Conservation (phyloP, 2,888 invertebrate genomes). For the Notocelia uddmanniana region DNA sequence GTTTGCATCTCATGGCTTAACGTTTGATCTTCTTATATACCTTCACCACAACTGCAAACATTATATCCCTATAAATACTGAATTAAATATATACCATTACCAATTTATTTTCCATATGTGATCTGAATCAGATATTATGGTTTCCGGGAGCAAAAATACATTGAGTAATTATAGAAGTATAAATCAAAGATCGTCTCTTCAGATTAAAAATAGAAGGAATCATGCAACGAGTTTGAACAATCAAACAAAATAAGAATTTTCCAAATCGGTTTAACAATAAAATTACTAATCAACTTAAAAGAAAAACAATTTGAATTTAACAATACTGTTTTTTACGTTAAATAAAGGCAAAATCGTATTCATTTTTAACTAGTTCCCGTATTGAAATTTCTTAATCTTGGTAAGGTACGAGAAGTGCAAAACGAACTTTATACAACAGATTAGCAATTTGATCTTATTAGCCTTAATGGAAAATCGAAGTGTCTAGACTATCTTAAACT, state of each 20-base stretch:
- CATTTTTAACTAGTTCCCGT: not conserved
- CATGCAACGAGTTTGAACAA: too few relatives aligned
- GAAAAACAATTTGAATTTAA: not conserved
- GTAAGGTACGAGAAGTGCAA: not conserved
- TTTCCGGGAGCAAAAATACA: not conserved
- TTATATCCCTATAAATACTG: not conserved
- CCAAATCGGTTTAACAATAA: too few relatives aligned
- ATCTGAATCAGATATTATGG: too few relatives aligned
- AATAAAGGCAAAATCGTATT: not conserved
- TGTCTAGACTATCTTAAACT: constrained; percentile 26
- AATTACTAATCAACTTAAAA: not conserved
- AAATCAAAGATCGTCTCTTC: not conserved
- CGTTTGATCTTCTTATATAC: constrained; percentile 16
- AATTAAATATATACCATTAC: not conserved
- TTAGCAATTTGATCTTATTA: constrained; percentile 31
- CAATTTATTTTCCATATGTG: not conserved
- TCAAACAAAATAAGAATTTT: too few relatives aligned
- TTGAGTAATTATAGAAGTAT: not conserved
- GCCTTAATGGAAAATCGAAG: constrained; percentile 31
- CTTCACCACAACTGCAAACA: not conserved
- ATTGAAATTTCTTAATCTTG: not conserved
- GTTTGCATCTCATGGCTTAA: constrained; percentile 14
- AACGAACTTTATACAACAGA: constrained; percentile 2
- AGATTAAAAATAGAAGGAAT: too few relatives aligned
- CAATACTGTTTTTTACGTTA: not conserved